phyloP scores from a whole-genome alignment of 2,113 vertebrate genomes.

The Leptocoma aspasia region DNA sequence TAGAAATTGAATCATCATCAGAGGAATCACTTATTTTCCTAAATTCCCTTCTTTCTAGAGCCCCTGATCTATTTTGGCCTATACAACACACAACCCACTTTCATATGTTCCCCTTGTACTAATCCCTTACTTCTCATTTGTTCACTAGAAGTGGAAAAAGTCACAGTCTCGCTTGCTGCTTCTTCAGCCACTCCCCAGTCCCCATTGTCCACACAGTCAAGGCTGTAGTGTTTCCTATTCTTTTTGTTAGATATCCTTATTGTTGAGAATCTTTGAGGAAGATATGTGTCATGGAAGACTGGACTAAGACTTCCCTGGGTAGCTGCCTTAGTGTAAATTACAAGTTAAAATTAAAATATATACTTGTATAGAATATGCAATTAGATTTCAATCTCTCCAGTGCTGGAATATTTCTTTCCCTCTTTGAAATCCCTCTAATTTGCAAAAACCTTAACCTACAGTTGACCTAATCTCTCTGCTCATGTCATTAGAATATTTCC shows the following conservation, averaged over 20 bases:
- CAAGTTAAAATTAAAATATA: conserved; percentile 1
- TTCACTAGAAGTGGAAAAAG: not conserved
- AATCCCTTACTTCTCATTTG: not conserved
- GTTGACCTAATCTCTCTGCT: conserved; percentile 18
- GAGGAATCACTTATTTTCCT: not conserved
- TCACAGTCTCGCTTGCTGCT: not conserved
- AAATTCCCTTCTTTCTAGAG: not conserved
- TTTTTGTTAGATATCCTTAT: not conserved
- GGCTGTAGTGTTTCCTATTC: not conserved
- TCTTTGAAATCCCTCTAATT: conserved; percentile 9
- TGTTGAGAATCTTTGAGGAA: not conserved
- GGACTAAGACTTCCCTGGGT: not conserved
- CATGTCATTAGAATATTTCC: conserved; percentile 22
- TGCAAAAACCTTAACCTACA: conserved; percentile 1
- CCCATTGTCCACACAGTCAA: not conserved
- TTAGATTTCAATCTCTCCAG: not conserved
- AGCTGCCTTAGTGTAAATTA: not conserved
- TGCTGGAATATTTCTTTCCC: not conserved
- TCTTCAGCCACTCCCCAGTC: not conserved
- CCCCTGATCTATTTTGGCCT: not conserved
- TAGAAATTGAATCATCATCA: not conserved
- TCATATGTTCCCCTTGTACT: not conserved
- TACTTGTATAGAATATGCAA: not conserved
- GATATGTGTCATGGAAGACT: not conserved
- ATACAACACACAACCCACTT: not conserved